Conservation (phyloP, 2,888 invertebrate species). For the Zeuzera pyrina region DNA sequence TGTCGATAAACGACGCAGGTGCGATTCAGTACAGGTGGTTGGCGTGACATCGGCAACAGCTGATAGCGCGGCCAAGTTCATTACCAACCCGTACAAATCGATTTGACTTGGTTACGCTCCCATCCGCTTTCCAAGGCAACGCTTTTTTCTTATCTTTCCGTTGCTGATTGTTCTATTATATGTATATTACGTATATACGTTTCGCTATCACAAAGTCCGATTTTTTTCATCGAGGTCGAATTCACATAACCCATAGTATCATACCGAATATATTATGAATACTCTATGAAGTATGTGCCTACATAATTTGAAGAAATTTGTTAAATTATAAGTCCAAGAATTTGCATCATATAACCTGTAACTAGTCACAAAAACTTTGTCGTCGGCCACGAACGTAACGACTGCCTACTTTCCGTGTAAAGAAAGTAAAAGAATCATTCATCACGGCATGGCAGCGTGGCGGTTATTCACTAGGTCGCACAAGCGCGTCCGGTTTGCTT, state of each 20-base stretch:
- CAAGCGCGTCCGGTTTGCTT: constrained; percentile 55
- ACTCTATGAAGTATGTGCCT: no score
- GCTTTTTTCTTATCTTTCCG: constrained; percentile 31
- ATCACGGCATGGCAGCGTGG: constrained; percentile 36
- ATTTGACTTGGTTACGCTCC: constrained; percentile 49
- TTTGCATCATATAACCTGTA: no score
- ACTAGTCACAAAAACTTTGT: neutral
- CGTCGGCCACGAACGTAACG: constrained; percentile 15
- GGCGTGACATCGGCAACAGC: constrained; percentile 44
- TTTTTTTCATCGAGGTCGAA: no score
- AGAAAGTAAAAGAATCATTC: constrained; percentile 65
- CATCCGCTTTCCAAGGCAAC: constrained; percentile 42
- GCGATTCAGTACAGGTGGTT: constrained; percentile 16
- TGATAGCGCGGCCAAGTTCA: constrained; percentile 61
- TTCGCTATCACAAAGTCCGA: no score
- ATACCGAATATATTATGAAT: no score
- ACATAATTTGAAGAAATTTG: no score
- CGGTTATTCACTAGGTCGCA: constrained; percentile 50
- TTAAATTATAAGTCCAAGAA: no score
- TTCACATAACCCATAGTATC: no score
- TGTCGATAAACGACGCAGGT: constrained; percentile 26
- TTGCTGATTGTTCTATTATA: neutral
- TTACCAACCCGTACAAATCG: constrained; percentile 58
- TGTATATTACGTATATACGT: no score
- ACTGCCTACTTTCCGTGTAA: constrained; percentile 49